Base-by-base conservation (phyloP, 2,888 invertebrate species). In the Xanthorhoe designata region DNA sequence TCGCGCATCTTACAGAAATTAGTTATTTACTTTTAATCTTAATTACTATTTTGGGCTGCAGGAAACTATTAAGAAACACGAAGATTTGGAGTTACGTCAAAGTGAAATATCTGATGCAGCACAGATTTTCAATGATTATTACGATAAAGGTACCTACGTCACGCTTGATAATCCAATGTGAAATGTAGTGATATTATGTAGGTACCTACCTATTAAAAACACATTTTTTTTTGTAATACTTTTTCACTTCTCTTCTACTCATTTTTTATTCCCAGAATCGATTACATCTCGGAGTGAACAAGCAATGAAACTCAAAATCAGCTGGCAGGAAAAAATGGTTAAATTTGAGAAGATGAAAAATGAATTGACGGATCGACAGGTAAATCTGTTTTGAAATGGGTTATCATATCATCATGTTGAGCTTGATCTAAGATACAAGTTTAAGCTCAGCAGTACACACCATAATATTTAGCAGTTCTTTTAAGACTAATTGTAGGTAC, bases 301-400 rank as follows among this genome's bases (percentile, higher is more conserved):
- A 71, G 53, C 82, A 53, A 75, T 78, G 32, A 75, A 81, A 62
- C 79, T 89, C 10, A 83, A 83, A 78, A 76, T 74, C 18, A 72
- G 65, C 50, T 91, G 89, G 88, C 85, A 90, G 76, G 86, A 88
- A 63, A 84, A 87, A 72, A 76, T 83, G 42, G 59, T 72, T 17
- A 78, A 83, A 49, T 92, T 85, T 75, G 87, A 91, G 66, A 80
- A 79, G 56, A 80, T 90, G 82, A 92, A 88, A 75, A 77, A 66
- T 61, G 91, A 91, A 45, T 81, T 92, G 0, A 79, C 75, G 18
- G 80, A 84, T 1, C 82, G 81, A 64, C 92, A 92, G 89, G 91
- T 91, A 70, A 45, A n/a, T 15, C 15, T 5, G n/a, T 45, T 45
- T 13, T 45, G 4, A 13, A 5, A 45, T 42, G 13, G 9, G 38